Evolutionary conservation across 2,797 vertebrate genomes (phyloP).

Genomic region (Petrocephalus sullivani): DNA sequence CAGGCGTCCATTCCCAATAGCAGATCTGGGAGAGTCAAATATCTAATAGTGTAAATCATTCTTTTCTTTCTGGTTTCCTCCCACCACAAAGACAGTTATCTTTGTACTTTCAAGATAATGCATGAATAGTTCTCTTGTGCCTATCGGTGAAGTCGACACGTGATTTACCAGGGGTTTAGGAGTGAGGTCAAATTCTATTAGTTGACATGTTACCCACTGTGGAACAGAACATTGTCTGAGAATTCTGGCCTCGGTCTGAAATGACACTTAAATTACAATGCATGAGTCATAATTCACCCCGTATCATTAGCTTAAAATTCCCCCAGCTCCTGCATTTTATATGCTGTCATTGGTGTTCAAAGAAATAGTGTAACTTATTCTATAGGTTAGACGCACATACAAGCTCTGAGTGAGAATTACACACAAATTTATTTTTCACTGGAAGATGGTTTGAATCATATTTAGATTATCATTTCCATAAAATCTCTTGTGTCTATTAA

Average conservation of each 20-base stretch:
- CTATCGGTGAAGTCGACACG: background rate
- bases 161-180: background rate
- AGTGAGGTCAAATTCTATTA: background rate
- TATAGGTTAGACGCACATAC: background rate
- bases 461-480: background rate
- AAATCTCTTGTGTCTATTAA: background rate
- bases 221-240: background rate
- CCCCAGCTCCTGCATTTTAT: background rate
- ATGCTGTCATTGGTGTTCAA: background rate
- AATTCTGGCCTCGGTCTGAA: background rate
- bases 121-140: background rate
- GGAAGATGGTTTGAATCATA: background rate
- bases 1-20: conserved; percentile 7
- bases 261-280: background rate
- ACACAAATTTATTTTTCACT: background rate
- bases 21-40: background rate
- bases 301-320: background rate
- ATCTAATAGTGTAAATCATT: conserved; percentile 2
- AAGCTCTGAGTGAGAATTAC: background rate
- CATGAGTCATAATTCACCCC: background rate
- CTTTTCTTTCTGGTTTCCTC: background rate
- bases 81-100: background rate
- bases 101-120: background rate
- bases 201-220: background rate
- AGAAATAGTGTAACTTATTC: background rate